Evolutionary conservation across 2,888 invertebrate genomes (phyloP), one percentile per base, ranked within the genome.

Genomic region (Chymomyza fuscimana): DNA sequence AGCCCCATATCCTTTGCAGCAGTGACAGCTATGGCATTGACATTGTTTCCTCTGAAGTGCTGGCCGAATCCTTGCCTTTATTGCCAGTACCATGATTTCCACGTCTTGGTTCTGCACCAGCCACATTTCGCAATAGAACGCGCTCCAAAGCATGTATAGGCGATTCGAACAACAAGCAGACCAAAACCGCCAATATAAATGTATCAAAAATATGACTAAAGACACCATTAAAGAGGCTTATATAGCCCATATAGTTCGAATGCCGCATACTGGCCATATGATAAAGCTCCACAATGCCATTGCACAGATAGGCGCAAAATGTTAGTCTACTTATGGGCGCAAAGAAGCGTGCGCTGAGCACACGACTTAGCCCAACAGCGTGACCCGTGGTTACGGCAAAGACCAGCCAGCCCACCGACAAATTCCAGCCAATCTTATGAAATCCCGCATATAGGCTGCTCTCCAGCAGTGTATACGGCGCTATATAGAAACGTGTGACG

Each of bases 111-210:
- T 46, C 36, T 36, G 36, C 5, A 7, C 36, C 40, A 12, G 32
- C 68, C 73, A 46, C 66, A 15, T 67, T 79, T 15, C 80, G 77
- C 61, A 95, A 91, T n/a, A 95, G 91, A 73, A 95, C 93, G 85
- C 94, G 94, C 89, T 95, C 95, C 61, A 95, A 92, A 4, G 94
- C 94, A 78, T 95, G 94, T 80, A 95, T 93, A 2, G 95, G 95
- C 9, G 95, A 95, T 90, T 95, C 95, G 82, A 95, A 95, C 51
- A 94, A 92, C 61, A 95, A 91, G 76, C 95, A 95, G 59, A 95
- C 89, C 52, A 95, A 65, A 63, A 95, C 90, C 64, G 95, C 95
- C 77, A 94, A 91, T 25, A 92, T 74, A 85, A 95, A 95, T 0
- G 95, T 95, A 64, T 87, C 76, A 63, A 85, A 9, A 4, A 73